These are phyloP conservation scores for Bombyx mori DNA, from an alignment of 1,140 invertebrate species.

Conservation along the genomic window ASM3026992v2 NC_085114.1:15954501-15955000, in stretches of 20 bases:
- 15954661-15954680: conserved; percentile 67
- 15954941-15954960: conserved; percentile 54
- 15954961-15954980: conserved; percentile 59
- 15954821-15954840: conserved; percentile 39
- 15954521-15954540: conserved; percentile 42
- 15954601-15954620: conserved; percentile 53
- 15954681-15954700: conserved; percentile 37
- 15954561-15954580: conserved; percentile 37
- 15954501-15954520: conserved; percentile 72
- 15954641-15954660: conserved; percentile 42
- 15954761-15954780: conserved; percentile 21
- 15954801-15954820: conserved; percentile 13
- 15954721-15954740: conserved; percentile 58
- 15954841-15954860: conserved; percentile 51
- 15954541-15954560: conserved; percentile 27
- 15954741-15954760: conserved; percentile 36
- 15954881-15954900: conserved; percentile 66
- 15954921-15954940: conserved; percentile 45
- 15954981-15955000: conserved; percentile 38
- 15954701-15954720: conserved; percentile 44
- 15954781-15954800: conserved; percentile 15
- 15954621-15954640: conserved; percentile 52
- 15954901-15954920: conserved; percentile 67
- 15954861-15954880: conserved; percentile 45
- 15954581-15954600: conserved; percentile 38